Evolutionary conservation across 2,113 vertebrate species (phyloP).

Genomic region (Gymnocephalus cernua): DNA sequence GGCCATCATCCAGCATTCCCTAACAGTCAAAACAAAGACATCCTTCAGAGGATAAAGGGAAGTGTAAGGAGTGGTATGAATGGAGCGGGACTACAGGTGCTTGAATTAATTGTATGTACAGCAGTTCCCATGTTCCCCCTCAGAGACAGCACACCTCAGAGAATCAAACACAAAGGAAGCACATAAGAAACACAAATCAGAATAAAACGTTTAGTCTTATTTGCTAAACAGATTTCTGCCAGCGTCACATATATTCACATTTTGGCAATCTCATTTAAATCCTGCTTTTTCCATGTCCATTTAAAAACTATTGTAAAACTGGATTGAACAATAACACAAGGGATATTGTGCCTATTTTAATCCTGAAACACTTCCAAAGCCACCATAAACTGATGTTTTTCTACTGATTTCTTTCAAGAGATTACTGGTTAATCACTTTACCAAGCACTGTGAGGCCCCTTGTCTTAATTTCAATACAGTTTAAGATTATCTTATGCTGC

Average conservation of each 20-base stretch:
- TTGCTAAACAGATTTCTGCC: conserved; percentile 17
- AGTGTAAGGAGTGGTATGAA: neutral
- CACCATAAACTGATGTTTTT: neutral
- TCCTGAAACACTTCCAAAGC: neutral
- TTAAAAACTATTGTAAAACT: neutral
- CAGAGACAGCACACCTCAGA: conserved; percentile 5
- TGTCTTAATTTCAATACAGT: neutral
- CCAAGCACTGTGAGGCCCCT: neutral
- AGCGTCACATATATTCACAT: conserved; percentile 14
- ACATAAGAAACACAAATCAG: conserved; percentile 13
- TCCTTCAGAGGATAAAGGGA: neutral
- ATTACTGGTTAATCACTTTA: neutral
- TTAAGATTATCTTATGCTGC: neutral
- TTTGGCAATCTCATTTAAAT: conserved; percentile 5
- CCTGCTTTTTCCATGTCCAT: neutral
- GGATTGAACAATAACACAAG: neutral
- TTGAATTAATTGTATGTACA: conserved; percentile 18
- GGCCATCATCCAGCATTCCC: neutral
- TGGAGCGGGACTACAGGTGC: neutral
- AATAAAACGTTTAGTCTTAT: conserved; percentile 14
- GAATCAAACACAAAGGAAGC: conserved; percentile 28
- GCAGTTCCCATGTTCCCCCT: neutral
- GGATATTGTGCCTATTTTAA: neutral
- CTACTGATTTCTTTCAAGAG: neutral
- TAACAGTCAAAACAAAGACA: neutral